Conservation (phyloP, 2,888 invertebrate species). For the Acleris holmiana region DNA sequence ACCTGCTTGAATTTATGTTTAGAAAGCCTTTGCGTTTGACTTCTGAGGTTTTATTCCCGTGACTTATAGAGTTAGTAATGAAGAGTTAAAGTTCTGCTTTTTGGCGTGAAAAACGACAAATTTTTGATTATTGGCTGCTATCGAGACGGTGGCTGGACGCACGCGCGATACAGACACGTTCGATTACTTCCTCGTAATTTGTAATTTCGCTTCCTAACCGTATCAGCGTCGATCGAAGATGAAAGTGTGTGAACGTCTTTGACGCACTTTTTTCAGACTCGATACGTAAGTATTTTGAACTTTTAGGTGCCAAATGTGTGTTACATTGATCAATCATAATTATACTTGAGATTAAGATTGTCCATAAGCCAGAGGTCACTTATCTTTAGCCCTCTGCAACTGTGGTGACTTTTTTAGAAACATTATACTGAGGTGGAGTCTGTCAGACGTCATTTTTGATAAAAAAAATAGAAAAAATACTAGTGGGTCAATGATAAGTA, state of each 20-base stretch:
- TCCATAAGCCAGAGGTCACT: too few relatives aligned
- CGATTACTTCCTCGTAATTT: conserved; percentile 64
- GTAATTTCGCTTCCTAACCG: conserved; percentile 57
- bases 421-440: too few relatives aligned
- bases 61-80: too few relatives aligned
- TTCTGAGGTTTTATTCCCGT: too few relatives aligned
- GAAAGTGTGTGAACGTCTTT: conserved; percentile 47
- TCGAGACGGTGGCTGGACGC: conserved; percentile 50
- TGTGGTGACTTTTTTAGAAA: too few relatives aligned
- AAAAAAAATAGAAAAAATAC: too few relatives aligned
- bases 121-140: conserved; percentile 43
- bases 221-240: conserved; percentile 53
- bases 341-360: too few relatives aligned
- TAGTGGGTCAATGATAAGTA: too few relatives aligned
- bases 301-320: neutral
- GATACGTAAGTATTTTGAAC: neutral
- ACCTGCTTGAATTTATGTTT: neutral
- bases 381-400: too few relatives aligned
- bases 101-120: conserved; percentile 45
- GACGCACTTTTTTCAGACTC: neutral
- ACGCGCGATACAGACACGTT: conserved; percentile 43
- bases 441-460: too few relatives aligned
- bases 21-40: conserved; percentile 3
- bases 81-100: neutral
- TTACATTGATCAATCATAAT: too few relatives aligned